Evolutionary conservation across 2,888 invertebrate species (phyloP), one percentile per base, ranked within the genome.

Genomic region (Drosophila kambysellisi): DNA sequence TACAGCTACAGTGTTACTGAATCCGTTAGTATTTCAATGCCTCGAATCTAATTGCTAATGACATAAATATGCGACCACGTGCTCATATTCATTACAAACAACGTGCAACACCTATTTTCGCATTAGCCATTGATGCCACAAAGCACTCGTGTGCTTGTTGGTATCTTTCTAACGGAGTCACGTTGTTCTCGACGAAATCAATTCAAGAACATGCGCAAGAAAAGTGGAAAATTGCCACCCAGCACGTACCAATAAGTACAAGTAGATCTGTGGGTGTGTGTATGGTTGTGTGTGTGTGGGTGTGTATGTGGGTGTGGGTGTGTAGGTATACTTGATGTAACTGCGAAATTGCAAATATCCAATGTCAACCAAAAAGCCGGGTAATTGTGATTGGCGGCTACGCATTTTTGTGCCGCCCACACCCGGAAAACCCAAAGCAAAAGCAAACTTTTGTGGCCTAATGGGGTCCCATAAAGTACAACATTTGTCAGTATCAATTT

Each of bases 401-500:
- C 69, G 76, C 73, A 82, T 56, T 71, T 72, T 64, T 67, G 66
- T 64, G 43, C 29, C 17, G 30, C 43, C 39, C 41, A 37, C 50
- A 59, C 25, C 5, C 35, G 0, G 1, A 35, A 33, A 48, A 25
- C 4, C 9, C 25, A 15, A 53, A 25, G 48, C 70, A 70, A 70
- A 80, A 70, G 72, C 61, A 81, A 89, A 89, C 82, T 81, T 83
- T 72, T 73, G 74, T 60, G 74, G 67, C 80, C 83, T 85, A 88
- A 85, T 85, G 86, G 83, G 73, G 61, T 62, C 69, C 75, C 83
- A 88, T 88, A 85, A 88, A 74, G 65, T 79, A 81, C 73, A 80
- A 83, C 85, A 85, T 83, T 85, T 85, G 85, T 88, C 88, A 88
- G 86, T 81, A 81, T 88, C 79, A 85, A 79, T 85, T 85, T 70